A percentile compares a stretch with the other conserved stretches of the same genome.
These are phyloP conservation scores for Vesta saturnalis DNA, from an alignment of 2,888 invertebrate species.

Conservation along the genomic window DNA sequence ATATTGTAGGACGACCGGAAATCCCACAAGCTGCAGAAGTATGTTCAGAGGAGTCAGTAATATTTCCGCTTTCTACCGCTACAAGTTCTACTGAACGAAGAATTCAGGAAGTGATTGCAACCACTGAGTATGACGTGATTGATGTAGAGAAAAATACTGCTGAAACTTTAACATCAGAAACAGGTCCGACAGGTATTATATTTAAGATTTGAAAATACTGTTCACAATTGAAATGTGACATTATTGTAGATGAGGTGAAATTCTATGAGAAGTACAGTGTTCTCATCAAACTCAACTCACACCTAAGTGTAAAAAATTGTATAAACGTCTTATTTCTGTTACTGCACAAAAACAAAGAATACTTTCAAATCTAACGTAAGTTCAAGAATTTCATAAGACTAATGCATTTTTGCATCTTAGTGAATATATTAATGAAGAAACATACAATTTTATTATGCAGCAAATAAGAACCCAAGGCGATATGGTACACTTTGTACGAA, in stretches of 20 bases:
- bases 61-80: not conserved
- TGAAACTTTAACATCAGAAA: not conserved
- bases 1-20: constrained; percentile 5
- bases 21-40: constrained; percentile 3
- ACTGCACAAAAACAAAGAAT: too few relatives aligned
- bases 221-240: not conserved
- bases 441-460: constrained; percentile 3
- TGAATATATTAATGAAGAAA: not conserved
- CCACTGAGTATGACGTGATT: not conserved
- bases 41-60: not conserved
- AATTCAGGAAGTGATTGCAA: too few relatives aligned
- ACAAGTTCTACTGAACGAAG: not conserved
- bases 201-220: constrained; percentile 1
- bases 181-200: not conserved
- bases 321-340: not conserved
- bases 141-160: not conserved
- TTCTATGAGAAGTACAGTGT: not conserved
- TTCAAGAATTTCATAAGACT: not conserved
- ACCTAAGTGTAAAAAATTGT: not conserved
- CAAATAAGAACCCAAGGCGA: not conserved
- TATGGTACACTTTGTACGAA: not conserved
- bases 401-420: not conserved
- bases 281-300: not conserved
- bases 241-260: not conserved
- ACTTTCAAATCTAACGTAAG: not conserved